Percentiles rank a stretch among this genome's conserved stretches.
phyloP scores from a whole-genome alignment of 2,113 vertebrate species.

The Blennius ocellaris region DNA sequence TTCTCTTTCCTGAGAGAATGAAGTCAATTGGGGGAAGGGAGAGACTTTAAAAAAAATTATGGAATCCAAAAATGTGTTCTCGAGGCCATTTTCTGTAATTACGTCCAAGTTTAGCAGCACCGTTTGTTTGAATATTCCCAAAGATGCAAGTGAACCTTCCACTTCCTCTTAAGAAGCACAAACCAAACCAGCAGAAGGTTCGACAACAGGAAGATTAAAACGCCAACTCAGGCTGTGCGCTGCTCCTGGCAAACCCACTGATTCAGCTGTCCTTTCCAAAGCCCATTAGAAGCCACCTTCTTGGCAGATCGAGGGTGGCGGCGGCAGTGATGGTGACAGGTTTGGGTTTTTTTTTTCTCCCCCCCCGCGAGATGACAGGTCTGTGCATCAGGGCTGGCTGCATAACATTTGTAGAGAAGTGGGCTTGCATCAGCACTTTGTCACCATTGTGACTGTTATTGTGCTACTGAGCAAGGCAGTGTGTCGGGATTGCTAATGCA shows the following conservation, averaged over 20 bases:
- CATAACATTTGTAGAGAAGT: conserved; percentile 16
- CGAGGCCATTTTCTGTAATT: conserved; percentile 25
- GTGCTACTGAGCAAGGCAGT: conserved; percentile 38
- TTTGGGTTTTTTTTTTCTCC: too few species aligned
- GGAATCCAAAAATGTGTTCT: background rate
- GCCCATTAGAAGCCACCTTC: conserved; percentile 33
- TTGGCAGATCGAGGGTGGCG: conserved; percentile 27
- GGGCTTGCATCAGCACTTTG: conserved; percentile 1
- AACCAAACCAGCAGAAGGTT: conserved; percentile 55
- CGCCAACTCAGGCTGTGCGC: conserved; percentile 16
- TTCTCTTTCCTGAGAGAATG: too few species aligned
- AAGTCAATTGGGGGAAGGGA: background rate
- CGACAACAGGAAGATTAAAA: conserved; percentile 51
- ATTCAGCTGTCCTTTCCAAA: conserved; percentile 39
- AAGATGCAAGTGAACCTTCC: conserved; percentile 30
- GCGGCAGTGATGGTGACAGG: background rate
- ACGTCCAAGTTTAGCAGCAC: conserved; percentile 31
- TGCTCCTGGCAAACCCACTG: conserved; percentile 34
- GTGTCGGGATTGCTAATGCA: conserved; percentile 21
- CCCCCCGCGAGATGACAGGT: conserved; percentile 3
- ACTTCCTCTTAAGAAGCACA: conserved; percentile 24
- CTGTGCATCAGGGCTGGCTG: conserved; percentile 2
- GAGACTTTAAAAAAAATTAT: conserved; percentile 3
- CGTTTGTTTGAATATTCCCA: conserved; percentile 47
- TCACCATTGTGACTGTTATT: conserved; percentile 13